Percentiles rank a stretch among this genome's conserved stretches.
Evolutionary conservation across 1,140 invertebrate genomes (phyloP).

Genomic region (Lepidotrigona ventralis): DNA sequence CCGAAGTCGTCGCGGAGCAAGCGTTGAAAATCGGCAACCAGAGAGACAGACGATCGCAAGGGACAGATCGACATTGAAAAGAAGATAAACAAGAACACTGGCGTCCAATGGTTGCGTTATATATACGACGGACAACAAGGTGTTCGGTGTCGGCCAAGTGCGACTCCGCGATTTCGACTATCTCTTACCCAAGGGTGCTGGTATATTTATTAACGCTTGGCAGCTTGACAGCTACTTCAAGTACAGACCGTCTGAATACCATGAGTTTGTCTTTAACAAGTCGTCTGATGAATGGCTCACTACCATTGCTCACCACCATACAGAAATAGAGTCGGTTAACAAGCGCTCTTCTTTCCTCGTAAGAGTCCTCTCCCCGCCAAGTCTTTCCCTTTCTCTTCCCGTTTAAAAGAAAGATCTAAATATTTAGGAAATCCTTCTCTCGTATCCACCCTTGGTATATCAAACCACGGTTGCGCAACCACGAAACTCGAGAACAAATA

Average conservation of each 20-base stretch:
- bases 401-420: not conserved
- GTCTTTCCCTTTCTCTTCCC: not conserved
- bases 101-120: slow-evolving; percentile 18
- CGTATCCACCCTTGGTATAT: not conserved
- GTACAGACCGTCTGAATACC: slow-evolving; percentile 57
- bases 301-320: slow-evolving; percentile 44
- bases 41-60: too few species aligned
- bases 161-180: slow-evolving; percentile 52
- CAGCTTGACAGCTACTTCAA: slow-evolving; percentile 69
- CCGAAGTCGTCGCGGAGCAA: not conserved
- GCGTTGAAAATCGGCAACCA: not conserved
- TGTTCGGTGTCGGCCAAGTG: slow-evolving; percentile 32
- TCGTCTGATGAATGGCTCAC: slow-evolving; percentile 63
- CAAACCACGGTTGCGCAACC: not conserved
- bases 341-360: slow-evolving; percentile 9
- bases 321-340: slow-evolving; percentile 51
- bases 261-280: slow-evolving; percentile 58
- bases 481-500: not conserved
- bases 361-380: not conserved
- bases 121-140: slow-evolving; percentile 17
- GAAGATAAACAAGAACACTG: slow-evolving; percentile 4
- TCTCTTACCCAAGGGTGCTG: slow-evolving; percentile 48
- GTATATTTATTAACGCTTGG: slow-evolving; percentile 70
- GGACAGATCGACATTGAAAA: not conserved
- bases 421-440: slow-evolving; percentile 7